Conservation (phyloP, 2,888 invertebrate genomes). For the Phrixothrix hirtus region DNA sequence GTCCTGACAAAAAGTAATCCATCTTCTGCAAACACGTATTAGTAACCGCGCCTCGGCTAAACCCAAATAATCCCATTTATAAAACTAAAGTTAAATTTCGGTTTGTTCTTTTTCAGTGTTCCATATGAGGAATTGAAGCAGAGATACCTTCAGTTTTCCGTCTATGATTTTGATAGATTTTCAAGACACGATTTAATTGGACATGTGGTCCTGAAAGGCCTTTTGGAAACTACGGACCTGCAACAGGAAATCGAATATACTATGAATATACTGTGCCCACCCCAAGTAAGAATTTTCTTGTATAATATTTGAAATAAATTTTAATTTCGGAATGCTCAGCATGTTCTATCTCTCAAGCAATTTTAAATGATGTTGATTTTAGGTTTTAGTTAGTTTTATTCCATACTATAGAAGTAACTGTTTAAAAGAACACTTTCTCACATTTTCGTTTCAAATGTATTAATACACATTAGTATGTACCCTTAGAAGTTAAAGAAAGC, state of each 20-base stretch:
- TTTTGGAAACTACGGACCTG: slow-evolving; percentile 76
- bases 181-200: slow-evolving; percentile 86
- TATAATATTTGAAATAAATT: background rate
- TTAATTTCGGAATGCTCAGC: too few species aligned
- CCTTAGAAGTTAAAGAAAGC: too few species aligned
- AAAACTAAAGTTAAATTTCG: too few species aligned
- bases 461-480: too few species aligned
- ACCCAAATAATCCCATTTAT: too few species aligned
- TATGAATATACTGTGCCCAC: slow-evolving; percentile 80
- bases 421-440: too few species aligned
- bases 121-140: slow-evolving; percentile 74
- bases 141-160: slow-evolving; percentile 80
- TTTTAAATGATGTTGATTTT: background rate
- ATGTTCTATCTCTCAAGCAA: too few species aligned
- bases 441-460: too few species aligned
- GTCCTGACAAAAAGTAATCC: background rate
- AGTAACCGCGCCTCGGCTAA: background rate
- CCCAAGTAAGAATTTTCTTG: slow-evolving; percentile 62
- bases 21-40: background rate
- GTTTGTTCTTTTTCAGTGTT: slow-evolving; percentile 61
- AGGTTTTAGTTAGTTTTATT: too few species aligned
- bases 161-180: slow-evolving; percentile 88
- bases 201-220: slow-evolving; percentile 78
- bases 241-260: slow-evolving; percentile 82
- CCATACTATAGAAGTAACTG: too few species aligned